Percentiles rank a stretch among this genome's conserved stretches.
Evolutionary conservation across 2,113 vertebrate genomes (phyloP).

Genomic region (Tragelaphus strepsiceros): DNA sequence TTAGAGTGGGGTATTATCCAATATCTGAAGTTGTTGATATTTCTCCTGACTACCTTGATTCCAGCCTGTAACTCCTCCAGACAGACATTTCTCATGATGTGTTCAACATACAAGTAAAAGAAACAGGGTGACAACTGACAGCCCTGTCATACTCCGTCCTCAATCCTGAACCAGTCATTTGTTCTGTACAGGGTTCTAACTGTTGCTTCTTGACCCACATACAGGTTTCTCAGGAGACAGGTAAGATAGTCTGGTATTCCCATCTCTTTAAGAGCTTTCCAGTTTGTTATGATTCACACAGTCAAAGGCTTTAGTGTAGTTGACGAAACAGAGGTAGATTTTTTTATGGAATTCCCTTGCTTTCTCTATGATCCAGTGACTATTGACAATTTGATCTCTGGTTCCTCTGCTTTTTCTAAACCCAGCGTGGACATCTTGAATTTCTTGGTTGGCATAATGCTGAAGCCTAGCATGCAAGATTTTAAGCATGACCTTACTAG

Average conservation of each 20-base stretch:
- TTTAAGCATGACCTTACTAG: not conserved
- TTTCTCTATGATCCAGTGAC: not conserved
- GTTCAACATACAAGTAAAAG: not conserved
- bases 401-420: not conserved
- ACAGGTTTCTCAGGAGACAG: not conserved
- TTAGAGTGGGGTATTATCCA: not conserved
- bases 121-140: not conserved
- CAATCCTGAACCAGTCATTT: not conserved
- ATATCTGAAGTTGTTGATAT: not conserved
- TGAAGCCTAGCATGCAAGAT: not conserved
- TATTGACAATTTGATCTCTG: not conserved
- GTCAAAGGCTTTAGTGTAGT: not conserved
- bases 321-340: not conserved
- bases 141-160: not conserved
- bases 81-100: not conserved
- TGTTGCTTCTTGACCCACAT: too few relatives aligned
- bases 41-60: not conserved
- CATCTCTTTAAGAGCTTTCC: not conserved
- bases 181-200: not conserved
- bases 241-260: not conserved
- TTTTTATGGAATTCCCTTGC: not conserved
- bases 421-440: accelerated
- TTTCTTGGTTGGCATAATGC: not conserved
- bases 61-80: not conserved
- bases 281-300: not conserved